Percentiles rank a stretch among this genome's conserved stretches.
Conservation (phyloP, 2,113 vertebrate genomes). For the Eurypyga helias region DNA sequence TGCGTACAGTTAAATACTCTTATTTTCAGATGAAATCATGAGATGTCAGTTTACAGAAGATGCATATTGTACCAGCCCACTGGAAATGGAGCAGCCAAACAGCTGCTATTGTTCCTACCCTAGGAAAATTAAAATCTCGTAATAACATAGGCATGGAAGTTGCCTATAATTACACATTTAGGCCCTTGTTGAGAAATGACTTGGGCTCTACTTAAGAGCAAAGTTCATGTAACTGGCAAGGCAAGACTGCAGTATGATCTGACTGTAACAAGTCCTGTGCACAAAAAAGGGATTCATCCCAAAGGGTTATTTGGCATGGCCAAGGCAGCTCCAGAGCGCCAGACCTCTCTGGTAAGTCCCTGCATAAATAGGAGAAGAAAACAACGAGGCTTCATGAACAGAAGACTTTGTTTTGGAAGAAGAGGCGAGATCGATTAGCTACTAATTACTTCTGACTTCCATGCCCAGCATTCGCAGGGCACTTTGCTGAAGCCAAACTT, state of each 20-base stretch:
- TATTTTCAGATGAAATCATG: constrained; percentile 29
- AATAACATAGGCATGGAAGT: constrained; percentile 79
- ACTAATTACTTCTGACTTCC: constrained; percentile 43
- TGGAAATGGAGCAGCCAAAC: constrained; percentile 58
- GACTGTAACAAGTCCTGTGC: constrained; percentile 47
- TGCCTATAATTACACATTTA: constrained; percentile 76
- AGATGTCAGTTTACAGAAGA: constrained; percentile 11
- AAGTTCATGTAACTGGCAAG: constrained; percentile 76
- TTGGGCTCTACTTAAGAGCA: constrained; percentile 70
- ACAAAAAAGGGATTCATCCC: constrained; percentile 80
- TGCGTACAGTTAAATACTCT: not conserved
- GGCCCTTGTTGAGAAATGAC: constrained; percentile 73
- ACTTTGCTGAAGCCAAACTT: not conserved
- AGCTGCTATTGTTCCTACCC: constrained; percentile 59
- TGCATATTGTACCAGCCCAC: not conserved
- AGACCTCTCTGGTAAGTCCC: constrained; percentile 38
- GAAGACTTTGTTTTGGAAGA: constrained; percentile 43
- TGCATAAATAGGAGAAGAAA: constrained; percentile 53
- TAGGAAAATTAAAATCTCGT: constrained; percentile 75
- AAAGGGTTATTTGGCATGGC: constrained; percentile 60
- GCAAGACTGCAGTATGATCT: constrained; percentile 68
- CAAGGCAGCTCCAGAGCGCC: constrained; percentile 15
- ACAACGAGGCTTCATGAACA: constrained; percentile 59
- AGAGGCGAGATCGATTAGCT: not conserved
- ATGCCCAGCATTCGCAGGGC: not conserved